Evolutionary conservation across 1,140 invertebrate species (phyloP).

Genomic region (Scaptomyza graminum): DNA sequence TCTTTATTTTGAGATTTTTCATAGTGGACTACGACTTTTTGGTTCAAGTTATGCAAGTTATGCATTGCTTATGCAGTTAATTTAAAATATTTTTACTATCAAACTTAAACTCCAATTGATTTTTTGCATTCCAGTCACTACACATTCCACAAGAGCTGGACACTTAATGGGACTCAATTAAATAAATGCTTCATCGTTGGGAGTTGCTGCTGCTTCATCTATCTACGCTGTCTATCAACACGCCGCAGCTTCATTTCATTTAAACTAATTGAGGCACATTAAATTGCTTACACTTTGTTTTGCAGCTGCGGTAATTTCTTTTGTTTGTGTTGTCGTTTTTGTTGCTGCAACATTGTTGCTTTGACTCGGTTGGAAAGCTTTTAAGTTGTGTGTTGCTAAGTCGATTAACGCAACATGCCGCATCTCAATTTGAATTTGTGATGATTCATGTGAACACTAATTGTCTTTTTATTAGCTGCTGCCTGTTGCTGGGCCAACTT

Average conservation of each 20-base stretch:
- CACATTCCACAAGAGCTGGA: constrained; percentile 19
- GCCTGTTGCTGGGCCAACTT: constrained; percentile 27
- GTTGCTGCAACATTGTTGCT: constrained; percentile 45
- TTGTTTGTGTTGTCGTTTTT: neutral
- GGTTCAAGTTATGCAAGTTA: too few species aligned
- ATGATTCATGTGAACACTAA: constrained; percentile 11
- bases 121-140: neutral
- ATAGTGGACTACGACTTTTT: neutral
- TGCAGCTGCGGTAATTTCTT: neutral
- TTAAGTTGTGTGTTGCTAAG: constrained; percentile 16
- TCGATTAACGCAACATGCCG: constrained; percentile 35
- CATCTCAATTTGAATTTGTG: constrained; percentile 14
- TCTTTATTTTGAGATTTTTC: neutral
- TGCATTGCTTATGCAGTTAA: too few species aligned
- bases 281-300: constrained; percentile 30
- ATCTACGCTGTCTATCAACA: constrained; percentile 45
- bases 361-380: constrained; percentile 14
- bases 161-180: constrained; percentile 55
- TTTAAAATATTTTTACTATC: neutral
- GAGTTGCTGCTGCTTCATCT: constrained; percentile 5
- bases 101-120: neutral
- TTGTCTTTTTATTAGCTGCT: constrained; percentile 12
- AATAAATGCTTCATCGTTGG: constrained; percentile 44
- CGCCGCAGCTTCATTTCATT: constrained; percentile 51
- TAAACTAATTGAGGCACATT: constrained; percentile 64